phyloP scores from a whole-genome alignment of 2,113 vertebrate genomes.

The Polyodon spathula region DNA sequence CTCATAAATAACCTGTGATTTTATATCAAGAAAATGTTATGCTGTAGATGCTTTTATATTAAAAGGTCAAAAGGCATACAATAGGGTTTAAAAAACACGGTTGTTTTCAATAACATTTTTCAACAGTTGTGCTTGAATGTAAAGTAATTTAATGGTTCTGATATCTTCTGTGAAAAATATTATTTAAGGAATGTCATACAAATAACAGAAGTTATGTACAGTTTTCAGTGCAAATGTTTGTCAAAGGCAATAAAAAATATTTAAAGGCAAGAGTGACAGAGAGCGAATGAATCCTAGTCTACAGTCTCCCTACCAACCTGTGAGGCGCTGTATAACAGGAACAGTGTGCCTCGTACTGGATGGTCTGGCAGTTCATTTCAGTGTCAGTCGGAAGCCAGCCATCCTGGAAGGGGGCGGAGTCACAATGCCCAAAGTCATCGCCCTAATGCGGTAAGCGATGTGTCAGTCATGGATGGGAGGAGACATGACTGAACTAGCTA shows the following conservation, averaged over 20 bases:
- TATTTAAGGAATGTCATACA: neutral
- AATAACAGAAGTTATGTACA: neutral
- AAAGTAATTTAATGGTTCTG: neutral
- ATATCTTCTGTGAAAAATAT: neutral
- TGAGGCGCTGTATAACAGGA: too few species aligned
- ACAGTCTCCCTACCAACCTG: too few species aligned
- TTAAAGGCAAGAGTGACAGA: neutral
- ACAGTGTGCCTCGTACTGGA: too few species aligned
- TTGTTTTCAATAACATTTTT: neutral
- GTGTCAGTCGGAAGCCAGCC: too few species aligned
- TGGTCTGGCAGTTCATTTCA: too few species aligned
- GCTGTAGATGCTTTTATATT: neutral
- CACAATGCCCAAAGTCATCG: too few species aligned
- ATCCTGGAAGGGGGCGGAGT: too few species aligned
- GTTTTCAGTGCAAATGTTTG: neutral
- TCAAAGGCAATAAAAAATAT: neutral
- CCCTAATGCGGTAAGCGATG: too few species aligned
- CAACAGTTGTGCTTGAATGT: neutral
- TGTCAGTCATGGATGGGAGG: too few species aligned
- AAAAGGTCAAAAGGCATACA: neutral
- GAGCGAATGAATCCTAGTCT: neutral
- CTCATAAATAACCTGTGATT: too few species aligned
- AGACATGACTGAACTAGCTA: too few species aligned
- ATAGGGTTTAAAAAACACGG: neutral
- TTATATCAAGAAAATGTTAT: too few species aligned